Percentiles rank a stretch among this genome's conserved stretches.
Evolutionary conservation across 2,113 vertebrate genomes (phyloP).

Genomic region (Pitta sordida): DNA sequence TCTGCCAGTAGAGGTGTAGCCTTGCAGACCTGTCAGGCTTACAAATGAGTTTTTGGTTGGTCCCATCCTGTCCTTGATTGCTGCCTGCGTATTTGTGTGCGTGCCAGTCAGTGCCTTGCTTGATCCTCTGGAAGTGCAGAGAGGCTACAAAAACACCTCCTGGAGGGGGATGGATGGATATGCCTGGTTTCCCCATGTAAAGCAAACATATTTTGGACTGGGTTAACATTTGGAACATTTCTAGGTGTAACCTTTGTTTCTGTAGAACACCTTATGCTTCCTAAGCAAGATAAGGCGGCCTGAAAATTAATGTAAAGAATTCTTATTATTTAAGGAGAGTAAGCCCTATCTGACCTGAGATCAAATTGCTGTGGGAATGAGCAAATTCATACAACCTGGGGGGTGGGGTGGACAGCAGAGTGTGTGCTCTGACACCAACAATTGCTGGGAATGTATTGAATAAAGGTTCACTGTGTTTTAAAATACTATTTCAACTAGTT

Average conservation of each 20-base stretch:
- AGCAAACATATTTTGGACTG: not conserved
- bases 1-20: not conserved
- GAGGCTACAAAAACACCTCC: not conserved
- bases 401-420: not conserved
- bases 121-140: not conserved
- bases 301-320: not conserved
- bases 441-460: not conserved
- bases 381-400: not conserved
- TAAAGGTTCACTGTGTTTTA: not conserved
- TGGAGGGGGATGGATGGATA: accelerated
- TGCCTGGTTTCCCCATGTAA: not conserved
- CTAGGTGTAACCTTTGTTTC: accelerated
- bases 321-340: accelerated
- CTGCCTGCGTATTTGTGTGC: accelerated
- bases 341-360: not conserved
- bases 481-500: not conserved
- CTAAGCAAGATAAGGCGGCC: not conserved
- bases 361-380: not conserved
- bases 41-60: not conserved
- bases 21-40: not conserved
- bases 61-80: not conserved
- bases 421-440: not conserved
- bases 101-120: accelerated
- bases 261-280: not conserved
- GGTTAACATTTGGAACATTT: not conserved